Evolutionary conservation across 2,113 vertebrate genomes (phyloP).

Genomic region (Stigmatopora argus): DNA sequence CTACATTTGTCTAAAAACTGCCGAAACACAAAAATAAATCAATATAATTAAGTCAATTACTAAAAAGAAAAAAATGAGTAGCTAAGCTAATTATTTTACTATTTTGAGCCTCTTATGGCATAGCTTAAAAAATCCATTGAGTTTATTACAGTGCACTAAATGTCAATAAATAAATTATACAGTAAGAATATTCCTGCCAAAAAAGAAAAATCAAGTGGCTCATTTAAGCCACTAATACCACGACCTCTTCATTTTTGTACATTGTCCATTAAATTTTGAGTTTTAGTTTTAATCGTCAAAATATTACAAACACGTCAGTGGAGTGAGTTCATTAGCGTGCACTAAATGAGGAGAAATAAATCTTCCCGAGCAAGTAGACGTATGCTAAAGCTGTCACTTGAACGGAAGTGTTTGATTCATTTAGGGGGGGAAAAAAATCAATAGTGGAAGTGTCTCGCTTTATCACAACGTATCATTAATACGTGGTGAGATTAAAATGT

Average conservation of each 20-base stretch:
- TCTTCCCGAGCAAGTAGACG: neutral
- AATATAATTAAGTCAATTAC: no score
- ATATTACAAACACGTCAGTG: neutral
- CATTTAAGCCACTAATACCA: no score
- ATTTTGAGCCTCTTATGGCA: no score
- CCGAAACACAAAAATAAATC: no score
- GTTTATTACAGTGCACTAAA: no score
- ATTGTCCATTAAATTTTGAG: neutral
- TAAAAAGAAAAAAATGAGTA: no score
- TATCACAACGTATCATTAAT: slow-evolving; percentile 61
- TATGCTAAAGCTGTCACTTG: slow-evolving; percentile 50
- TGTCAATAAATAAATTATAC: no score
- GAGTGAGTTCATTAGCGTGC: neutral
- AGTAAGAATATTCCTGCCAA: no score
- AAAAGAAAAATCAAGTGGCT: no score
- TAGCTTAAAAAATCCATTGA: no score
- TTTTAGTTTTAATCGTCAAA: neutral
- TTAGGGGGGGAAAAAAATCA: slow-evolving; percentile 47
- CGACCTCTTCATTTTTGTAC: neutral
- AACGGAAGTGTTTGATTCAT: slow-evolving; percentile 59
- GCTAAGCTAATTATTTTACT: no score
- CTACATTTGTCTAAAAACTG: no score
- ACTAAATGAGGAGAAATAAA: slow-evolving; percentile 1
- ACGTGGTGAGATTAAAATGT: slow-evolving; percentile 65
- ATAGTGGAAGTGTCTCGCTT: slow-evolving; percentile 57